Base-by-base conservation (phyloP, 2,113 vertebrate species). In the Indicator indicator region DNA sequence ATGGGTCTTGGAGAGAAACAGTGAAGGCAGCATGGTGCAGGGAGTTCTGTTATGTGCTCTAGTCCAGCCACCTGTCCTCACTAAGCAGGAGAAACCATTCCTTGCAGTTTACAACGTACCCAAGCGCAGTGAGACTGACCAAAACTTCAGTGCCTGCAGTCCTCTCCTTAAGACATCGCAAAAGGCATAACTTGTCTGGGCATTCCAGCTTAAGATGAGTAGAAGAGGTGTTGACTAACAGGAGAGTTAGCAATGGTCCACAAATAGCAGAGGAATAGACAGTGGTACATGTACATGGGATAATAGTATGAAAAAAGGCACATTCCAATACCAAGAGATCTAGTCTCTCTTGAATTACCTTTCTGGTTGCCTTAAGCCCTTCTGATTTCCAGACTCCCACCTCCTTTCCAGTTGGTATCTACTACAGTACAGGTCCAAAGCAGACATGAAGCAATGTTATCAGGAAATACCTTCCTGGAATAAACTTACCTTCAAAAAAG, bases 1-100 rank as follows among this genome's bases (percentile, higher is more conserved):
- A 36, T 1, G 65, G 2, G 30, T 54, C 14, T 67, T 80, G 4
- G 17, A 62, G 36, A 82, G 87, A 73, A 38, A 67, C 16, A 19
- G 10, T 19, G 4, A 23, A 80, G 12, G 33, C 40, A 75, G 6
- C 13, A 85, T 0, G 6, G 19, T 1, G 5, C 19, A 3, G 9
- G 76, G 68, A 91, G 59, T 46, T 55, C 63, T 67, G 28, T 42
- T 33, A 11, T 5, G 26, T 38, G 42, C 6, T 63, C 55, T 7
- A n/a, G 11, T 54, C 63, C 18, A 52, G 11, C 42, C 56, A 70
- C 7, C 32, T 26, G 17, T 30, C 52, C n/a, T 26, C 55, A 88
- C 12, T 33, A 69, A 79, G 16, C 26, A 76, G 42, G 7, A 64
- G 8, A 85, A 90, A 33, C 20, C 77, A 54, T 46, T 62, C 21